Evolutionary conservation across 1,140 invertebrate genomes (phyloP).

Genomic region (Steinernema khuongi): DNA sequence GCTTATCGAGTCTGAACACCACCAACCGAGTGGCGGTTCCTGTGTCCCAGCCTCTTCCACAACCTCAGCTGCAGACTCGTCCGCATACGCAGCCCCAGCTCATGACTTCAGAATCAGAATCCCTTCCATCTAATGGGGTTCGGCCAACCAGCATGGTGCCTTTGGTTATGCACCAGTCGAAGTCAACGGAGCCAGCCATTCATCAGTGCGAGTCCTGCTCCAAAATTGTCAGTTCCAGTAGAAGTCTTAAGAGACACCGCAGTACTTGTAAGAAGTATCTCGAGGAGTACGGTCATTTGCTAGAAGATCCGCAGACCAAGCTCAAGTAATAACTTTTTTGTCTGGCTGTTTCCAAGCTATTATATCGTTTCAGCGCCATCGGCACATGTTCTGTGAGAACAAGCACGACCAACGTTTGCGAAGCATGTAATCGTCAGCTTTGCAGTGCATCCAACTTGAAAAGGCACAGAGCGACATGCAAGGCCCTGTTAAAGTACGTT

Average conservation of each 20-base stretch:
- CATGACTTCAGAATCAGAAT: no score
- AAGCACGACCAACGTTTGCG: not conserved
- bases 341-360: not conserved
- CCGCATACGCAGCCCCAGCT: no score
- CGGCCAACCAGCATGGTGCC: not conserved
- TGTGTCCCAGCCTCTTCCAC: no score
- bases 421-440: not conserved
- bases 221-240: not conserved
- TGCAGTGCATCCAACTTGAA: not conserved
- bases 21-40: no score
- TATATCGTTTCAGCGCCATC: not conserved
- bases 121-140: no score
- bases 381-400: not conserved
- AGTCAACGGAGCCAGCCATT: not conserved
- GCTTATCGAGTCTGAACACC: no score
- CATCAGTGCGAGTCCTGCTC: conserved; percentile 5
- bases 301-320: not conserved
- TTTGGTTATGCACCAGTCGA: not conserved
- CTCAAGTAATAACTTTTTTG: not conserved
- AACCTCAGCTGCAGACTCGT: no score
- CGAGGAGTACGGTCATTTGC: not conserved
- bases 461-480: not conserved
- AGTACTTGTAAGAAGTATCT: conserved; percentile 3
- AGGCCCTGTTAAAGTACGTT: no score
- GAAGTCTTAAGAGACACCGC: conserved; percentile 1